Percentiles rank a stretch among this genome's conserved stretches.
phyloP scores from a whole-genome alignment of 2,888 invertebrate genomes.

The Torymus texanus region DNA sequence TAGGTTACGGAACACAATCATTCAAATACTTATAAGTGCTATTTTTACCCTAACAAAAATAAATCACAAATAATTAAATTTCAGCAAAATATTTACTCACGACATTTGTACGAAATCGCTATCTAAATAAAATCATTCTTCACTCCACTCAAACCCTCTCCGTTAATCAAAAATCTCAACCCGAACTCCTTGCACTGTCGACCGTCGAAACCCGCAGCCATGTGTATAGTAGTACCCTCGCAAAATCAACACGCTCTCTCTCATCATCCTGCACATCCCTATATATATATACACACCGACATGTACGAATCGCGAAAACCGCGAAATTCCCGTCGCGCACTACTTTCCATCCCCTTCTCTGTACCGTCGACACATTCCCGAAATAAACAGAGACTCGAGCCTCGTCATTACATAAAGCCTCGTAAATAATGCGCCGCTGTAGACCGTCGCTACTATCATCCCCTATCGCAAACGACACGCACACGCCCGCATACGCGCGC shows the following conservation, averaged over 20 bases:
- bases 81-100: too few species aligned
- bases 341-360: not conserved
- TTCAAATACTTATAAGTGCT: too few species aligned
- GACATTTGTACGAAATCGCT: too few species aligned
- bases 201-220: not conserved
- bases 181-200: too few species aligned
- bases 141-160: too few species aligned
- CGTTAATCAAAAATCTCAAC: not conserved
- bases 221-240: not conserved
- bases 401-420: slow-evolving; percentile 33
- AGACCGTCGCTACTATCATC: not conserved
- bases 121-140: too few species aligned
- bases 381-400: slow-evolving; percentile 33
- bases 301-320: not conserved
- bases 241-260: not conserved
- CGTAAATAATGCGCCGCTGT: slow-evolving; percentile 45
- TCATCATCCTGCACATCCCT: not conserved
- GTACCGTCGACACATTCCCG: not conserved
- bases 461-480: slow-evolving; percentile 55
- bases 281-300: too few species aligned
- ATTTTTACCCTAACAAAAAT: too few species aligned
- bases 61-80: too few species aligned
- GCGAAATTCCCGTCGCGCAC: slow-evolving; percentile 14
- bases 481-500: slow-evolving; percentile 41
- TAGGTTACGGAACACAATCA: too few species aligned